A percentile compares a stretch with the other conserved stretches of the same genome.
Conservation (phyloP, 2,797 vertebrate genomes). For the Galago senegalensis region DNA sequence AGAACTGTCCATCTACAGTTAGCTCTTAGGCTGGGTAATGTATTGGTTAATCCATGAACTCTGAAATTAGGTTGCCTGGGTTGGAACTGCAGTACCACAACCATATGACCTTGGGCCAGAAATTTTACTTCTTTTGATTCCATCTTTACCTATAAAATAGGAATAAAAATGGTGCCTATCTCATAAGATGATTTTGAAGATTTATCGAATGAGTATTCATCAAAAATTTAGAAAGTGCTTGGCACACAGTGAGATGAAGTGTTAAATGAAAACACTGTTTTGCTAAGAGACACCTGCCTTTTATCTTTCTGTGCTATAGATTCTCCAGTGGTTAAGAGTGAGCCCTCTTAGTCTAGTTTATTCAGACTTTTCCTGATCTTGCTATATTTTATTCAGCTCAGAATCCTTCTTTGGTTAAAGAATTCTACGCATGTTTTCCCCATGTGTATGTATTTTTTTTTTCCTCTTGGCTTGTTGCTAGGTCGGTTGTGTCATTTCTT, state of each 20-base stretch:
- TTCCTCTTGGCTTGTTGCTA: not conserved
- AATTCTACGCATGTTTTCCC: not conserved
- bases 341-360: not conserved
- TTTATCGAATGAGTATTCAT: not conserved
- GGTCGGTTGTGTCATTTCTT: not conserved
- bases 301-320: not conserved
- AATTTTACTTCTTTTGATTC: not conserved
- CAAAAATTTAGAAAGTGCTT: constrained; percentile 11
- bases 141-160: not conserved
- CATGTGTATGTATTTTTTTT: not conserved
- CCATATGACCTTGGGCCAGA: not conserved
- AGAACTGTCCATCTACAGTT: not conserved
- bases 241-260: not conserved
- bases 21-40: not conserved
- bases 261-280: not conserved
- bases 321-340: not conserved
- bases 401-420: constrained; percentile 51
- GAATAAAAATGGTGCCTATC: not conserved
- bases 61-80: constrained; percentile 1
- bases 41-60: not conserved
- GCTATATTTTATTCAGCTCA: not conserved
- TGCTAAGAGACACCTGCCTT: not conserved
- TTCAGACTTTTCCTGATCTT: constrained; percentile 15
- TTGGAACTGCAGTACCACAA: not conserved
- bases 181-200: constrained; percentile 7